Conservation (phyloP, 2,797 vertebrate genomes). For the Carapus acus region DNA sequence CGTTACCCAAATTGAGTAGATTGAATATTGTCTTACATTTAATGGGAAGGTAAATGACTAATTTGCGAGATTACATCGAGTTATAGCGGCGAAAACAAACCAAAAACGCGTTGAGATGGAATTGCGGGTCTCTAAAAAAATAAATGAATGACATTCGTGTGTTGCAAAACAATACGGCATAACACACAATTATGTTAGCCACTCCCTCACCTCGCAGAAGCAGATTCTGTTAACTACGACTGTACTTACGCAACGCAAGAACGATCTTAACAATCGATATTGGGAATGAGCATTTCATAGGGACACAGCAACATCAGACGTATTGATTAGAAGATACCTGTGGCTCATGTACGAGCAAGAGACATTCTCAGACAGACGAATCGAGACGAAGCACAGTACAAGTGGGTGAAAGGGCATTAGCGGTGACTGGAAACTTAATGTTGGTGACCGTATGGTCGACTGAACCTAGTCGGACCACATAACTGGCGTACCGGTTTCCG, state of each 20-base stretch:
- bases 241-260: no score
- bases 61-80: no score
- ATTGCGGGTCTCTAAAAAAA: no score
- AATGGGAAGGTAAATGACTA: background rate
- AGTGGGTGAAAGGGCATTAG: conserved; percentile 58
- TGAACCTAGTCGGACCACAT: conserved; percentile 46
- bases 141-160: no score
- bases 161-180: no score
- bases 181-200: no score
- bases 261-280: no score
- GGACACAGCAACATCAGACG: background rate
- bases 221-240: no score
- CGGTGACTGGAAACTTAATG: conserved; percentile 26
- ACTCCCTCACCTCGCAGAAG: no score
- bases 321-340: background rate
- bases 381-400: background rate
- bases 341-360: background rate
- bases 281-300: no score
- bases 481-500: conserved; percentile 61
- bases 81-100: no score
- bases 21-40: background rate
- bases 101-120: no score
- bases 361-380: background rate
- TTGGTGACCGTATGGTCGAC: background rate
- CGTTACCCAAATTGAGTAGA: conserved; percentile 3